Conservation (phyloP, 1,140 invertebrate species). For the Plutomurus gul region DNA sequence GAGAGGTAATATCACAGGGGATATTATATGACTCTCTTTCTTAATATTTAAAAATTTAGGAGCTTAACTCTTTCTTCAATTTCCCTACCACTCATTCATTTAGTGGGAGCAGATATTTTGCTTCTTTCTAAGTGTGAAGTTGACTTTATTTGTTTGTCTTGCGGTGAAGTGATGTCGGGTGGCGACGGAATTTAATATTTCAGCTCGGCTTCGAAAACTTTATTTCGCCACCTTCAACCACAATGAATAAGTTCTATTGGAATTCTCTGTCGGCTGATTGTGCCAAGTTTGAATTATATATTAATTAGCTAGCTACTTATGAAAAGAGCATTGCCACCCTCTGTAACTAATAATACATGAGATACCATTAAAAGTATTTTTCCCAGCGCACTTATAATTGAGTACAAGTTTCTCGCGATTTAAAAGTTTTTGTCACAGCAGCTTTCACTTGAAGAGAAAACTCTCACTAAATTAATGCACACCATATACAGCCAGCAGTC, state of each 20-base stretch:
- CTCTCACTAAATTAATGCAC: too few species aligned
- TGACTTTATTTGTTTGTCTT: constrained; percentile 22
- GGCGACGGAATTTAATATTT: constrained; percentile 18
- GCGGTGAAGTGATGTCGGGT: too few species aligned
- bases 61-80: not conserved
- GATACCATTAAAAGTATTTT: not conserved
- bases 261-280: not conserved
- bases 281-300: not conserved
- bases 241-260: constrained; percentile 16
- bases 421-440: too few species aligned
- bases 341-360: not conserved
- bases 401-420: too few species aligned
- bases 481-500: too few species aligned
- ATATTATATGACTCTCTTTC: too few species aligned
- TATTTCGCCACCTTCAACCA: not conserved
- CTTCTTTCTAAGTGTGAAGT: constrained; percentile 20
- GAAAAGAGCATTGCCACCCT: too few species aligned
- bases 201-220: not conserved
- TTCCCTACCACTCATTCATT: not conserved
- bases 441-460: too few species aligned
- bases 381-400: too few species aligned
- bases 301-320: constrained; percentile 2
- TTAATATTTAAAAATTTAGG: constrained; percentile 24
- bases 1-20: too few species aligned
- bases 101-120: too few species aligned